These are phyloP conservation scores for Diogma glabrata DNA, from an alignment of 2,888 invertebrate species.

Conservation along the genomic window DNA sequence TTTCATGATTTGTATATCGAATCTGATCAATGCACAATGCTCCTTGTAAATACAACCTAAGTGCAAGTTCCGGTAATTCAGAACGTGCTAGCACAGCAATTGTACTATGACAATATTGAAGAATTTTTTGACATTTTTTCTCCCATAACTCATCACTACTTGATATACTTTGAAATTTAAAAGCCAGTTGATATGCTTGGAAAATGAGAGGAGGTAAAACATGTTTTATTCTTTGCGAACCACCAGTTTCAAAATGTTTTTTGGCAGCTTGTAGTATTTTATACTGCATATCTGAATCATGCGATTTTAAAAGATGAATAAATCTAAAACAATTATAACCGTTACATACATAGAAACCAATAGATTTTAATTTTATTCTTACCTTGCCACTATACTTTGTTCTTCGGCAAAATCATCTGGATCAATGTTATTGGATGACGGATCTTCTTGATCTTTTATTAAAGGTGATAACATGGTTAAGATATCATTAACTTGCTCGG, in stretches of 20 bases:
- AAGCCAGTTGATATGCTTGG: slow-evolving; percentile 82
- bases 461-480: slow-evolving; percentile 72
- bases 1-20: slow-evolving; percentile 88
- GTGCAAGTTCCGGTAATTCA: slow-evolving; percentile 84
- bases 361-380: too few relatives aligned
- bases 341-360: too few relatives aligned
- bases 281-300: slow-evolving; percentile 75
- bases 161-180: slow-evolving; percentile 63
- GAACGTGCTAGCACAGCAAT: slow-evolving; percentile 90
- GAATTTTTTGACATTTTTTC: slow-evolving; percentile 95
- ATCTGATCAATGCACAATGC: slow-evolving; percentile 88
- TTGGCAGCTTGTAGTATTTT: slow-evolving; percentile 80
- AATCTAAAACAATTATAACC: slow-evolving; percentile 39
- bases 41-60: slow-evolving; percentile 90
- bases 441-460: slow-evolving; percentile 74
- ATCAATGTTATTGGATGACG: slow-evolving; percentile 55
- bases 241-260: slow-evolving; percentile 84
- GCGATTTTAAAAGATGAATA: slow-evolving; percentile 71
- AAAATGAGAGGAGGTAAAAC: slow-evolving; percentile 92
- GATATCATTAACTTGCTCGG: slow-evolving; percentile 75
- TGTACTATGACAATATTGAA: slow-evolving; percentile 95
- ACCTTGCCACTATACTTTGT: slow-evolving; percentile 78
- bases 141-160: slow-evolving; percentile 93
- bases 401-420: slow-evolving; percentile 94
- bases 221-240: slow-evolving; percentile 74